Percentiles rank a stretch among this genome's conserved stretches.
Evolutionary conservation across 2,797 vertebrate genomes (phyloP).

Genomic region (Xenops minutus): DNA sequence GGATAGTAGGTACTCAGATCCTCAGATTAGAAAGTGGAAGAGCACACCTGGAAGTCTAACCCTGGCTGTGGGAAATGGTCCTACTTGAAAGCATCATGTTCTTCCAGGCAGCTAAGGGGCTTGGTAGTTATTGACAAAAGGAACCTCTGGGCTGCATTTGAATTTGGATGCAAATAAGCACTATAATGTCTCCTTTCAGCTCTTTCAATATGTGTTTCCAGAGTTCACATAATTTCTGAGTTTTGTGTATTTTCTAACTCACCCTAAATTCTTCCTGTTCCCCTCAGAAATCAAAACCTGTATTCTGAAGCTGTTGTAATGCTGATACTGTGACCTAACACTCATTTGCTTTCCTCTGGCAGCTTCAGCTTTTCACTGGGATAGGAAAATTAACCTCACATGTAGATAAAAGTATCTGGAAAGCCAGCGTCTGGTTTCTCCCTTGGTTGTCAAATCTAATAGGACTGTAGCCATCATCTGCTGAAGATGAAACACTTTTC

Average conservation of each 20-base stretch:
- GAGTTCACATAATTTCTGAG: background rate
- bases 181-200: background rate
- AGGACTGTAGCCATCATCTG: conserved; percentile 9
- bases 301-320: background rate
- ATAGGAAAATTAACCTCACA: conserved; percentile 21
- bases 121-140: background rate
- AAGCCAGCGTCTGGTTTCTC: background rate
- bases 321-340: background rate
- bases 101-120: background rate
- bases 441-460: background rate
- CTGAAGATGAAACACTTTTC: conserved; percentile 25
- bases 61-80: background rate
- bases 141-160: background rate
- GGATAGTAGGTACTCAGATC: background rate
- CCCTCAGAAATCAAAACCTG: background rate
- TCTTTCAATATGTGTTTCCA: background rate
- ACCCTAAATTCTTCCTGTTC: background rate
- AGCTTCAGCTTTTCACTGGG: background rate
- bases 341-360: background rate
- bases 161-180: background rate
- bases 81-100: background rate
- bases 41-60: background rate
- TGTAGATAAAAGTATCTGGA: conserved; percentile 1
- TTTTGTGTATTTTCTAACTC: background rate
- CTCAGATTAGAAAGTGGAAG: background rate